A percentile compares a stretch with the other conserved stretches of the same genome.
Conservation (phyloP, 2,888 invertebrate genomes). For the Microctonus brassicae region DNA sequence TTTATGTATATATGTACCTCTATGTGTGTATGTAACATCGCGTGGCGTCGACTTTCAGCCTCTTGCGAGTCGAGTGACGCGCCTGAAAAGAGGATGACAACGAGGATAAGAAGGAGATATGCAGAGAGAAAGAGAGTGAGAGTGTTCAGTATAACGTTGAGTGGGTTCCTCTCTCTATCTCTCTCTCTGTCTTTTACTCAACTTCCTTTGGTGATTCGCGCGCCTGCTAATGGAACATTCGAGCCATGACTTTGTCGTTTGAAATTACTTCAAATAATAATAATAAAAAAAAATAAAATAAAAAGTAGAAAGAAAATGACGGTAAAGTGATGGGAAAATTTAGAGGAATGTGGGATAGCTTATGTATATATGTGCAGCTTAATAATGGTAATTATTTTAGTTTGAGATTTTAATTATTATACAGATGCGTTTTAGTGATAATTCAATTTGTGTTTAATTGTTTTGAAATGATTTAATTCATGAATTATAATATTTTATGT, state of each 20-base stretch:
- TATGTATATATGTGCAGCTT: no score
- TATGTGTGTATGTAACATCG: no score
- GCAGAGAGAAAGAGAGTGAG: background rate
- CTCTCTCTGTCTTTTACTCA: conserved; percentile 2
- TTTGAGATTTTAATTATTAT: no score
- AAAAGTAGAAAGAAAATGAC: no score
- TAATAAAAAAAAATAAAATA: background rate
- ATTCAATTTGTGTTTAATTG: no score
- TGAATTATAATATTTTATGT: no score
- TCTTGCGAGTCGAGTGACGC: conserved; percentile 11
- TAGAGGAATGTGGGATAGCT: no score
- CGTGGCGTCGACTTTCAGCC: conserved; percentile 11
- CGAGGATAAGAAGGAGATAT: background rate
- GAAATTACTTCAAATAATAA: background rate
- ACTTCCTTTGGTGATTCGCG: conserved; percentile 17
- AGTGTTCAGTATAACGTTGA: conserved; percentile 24
- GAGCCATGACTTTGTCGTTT: conserved; percentile 17
- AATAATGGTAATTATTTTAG: no score
- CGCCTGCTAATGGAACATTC: conserved; percentile 26
- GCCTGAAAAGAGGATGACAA: conserved; percentile 12
- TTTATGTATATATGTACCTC: background rate
- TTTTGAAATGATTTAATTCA: no score
- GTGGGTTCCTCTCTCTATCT: background rate
- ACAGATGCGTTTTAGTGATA: no score
- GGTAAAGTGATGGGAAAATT: no score